Evolutionary conservation across 2,113 vertebrate genomes (phyloP).

Genomic region (Rhinichthys klamathensis): DNA sequence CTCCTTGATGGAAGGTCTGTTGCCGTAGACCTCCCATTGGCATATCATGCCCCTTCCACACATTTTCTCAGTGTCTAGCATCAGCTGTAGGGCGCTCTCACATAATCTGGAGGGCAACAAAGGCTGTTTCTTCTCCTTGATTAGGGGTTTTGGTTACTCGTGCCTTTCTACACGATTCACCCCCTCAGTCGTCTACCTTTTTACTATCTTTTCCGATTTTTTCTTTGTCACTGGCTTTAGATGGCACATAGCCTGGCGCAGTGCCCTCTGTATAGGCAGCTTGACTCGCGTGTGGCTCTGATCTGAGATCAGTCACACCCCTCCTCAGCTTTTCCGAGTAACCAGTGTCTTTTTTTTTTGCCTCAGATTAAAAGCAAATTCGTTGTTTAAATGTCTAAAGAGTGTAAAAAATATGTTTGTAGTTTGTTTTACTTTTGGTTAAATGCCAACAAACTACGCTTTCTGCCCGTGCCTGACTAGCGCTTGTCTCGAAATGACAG

Average conservation of each 20-base stretch:
- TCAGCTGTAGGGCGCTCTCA: slow-evolving; percentile 63
- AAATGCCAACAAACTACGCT: slow-evolving; percentile 41
- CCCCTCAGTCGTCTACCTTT: slow-evolving; percentile 80
- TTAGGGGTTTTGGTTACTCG: slow-evolving; percentile 40
- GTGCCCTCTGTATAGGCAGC: slow-evolving; percentile 74
- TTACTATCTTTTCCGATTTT: slow-evolving; percentile 82
- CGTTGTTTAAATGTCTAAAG: not conserved
- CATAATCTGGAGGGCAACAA: slow-evolving; percentile 66
- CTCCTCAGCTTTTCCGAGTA: slow-evolving; percentile 30
- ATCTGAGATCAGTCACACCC: slow-evolving; percentile 54
- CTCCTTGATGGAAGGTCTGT: slow-evolving; percentile 40
- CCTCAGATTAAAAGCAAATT: not conserved
- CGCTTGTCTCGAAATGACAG: not conserved
- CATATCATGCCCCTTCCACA: slow-evolving; percentile 63
- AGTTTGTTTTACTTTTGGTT: slow-evolving; percentile 40
- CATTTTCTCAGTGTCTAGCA: slow-evolving; percentile 68
- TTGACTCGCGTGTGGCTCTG: slow-evolving; percentile 66
- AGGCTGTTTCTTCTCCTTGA: slow-evolving; percentile 49
- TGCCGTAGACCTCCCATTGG: slow-evolving; percentile 56
- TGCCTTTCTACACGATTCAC: slow-evolving; percentile 48
- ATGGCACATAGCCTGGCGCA: slow-evolving; percentile 81
- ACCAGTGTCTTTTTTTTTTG: not conserved
- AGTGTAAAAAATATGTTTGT: slow-evolving; percentile 31
- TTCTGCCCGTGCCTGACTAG: not conserved
- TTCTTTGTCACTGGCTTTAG: slow-evolving; percentile 84